Evolutionary conservation across 92 coral and sea anemone species (phyloP).

Genomic region (Zoanthus sansibaricus): DNA sequence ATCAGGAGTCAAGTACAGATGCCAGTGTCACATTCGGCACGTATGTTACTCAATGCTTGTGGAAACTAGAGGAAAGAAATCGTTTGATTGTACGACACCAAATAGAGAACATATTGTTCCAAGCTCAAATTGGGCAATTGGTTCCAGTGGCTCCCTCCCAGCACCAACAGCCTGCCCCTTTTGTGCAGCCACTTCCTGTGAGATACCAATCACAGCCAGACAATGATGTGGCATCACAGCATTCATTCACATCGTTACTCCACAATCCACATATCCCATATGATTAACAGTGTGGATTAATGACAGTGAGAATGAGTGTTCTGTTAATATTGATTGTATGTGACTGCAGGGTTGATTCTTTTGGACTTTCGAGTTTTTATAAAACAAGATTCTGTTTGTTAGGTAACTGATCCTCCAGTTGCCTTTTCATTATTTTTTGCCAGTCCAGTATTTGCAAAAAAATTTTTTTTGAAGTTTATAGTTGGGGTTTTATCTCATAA

Average conservation of each 20-base stretch:
- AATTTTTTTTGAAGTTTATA: not conserved
- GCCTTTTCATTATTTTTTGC: slow-evolving; percentile 13
- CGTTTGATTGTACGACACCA: slow-evolving; percentile 19
- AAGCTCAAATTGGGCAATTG: slow-evolving; percentile 12
- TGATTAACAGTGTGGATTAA: slow-evolving; percentile 7
- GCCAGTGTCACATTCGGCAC: slow-evolving; percentile 29
- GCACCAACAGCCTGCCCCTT: slow-evolving; percentile 29
- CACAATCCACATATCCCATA: slow-evolving; percentile 28
- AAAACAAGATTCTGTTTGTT: slow-evolving; percentile 11
- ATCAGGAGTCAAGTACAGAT: slow-evolving; percentile 23
- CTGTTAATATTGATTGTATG: slow-evolving; percentile 5
- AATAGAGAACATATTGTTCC: slow-evolving; percentile 21
- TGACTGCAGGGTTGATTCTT: slow-evolving; percentile 16
- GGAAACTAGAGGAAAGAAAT: slow-evolving; percentile 17
- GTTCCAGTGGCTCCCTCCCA: slow-evolving; percentile 20
- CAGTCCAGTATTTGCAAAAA: slow-evolving; percentile 23
- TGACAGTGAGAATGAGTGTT: slow-evolving; percentile 11
- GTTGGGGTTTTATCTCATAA: slow-evolving; percentile 11
- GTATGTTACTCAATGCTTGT: slow-evolving; percentile 22
- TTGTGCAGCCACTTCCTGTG: slow-evolving; percentile 17
- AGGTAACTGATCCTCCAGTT: slow-evolving; percentile 17
- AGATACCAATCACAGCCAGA: slow-evolving; percentile 35
- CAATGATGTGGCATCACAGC: slow-evolving; percentile 31
- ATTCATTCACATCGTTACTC: slow-evolving; percentile 11
- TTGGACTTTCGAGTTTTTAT: slow-evolving; percentile 19